Evolutionary conservation across 2,113 vertebrate species (phyloP), one percentile per base, ranked within the genome.

Genomic region (Arenaria interpres): DNA sequence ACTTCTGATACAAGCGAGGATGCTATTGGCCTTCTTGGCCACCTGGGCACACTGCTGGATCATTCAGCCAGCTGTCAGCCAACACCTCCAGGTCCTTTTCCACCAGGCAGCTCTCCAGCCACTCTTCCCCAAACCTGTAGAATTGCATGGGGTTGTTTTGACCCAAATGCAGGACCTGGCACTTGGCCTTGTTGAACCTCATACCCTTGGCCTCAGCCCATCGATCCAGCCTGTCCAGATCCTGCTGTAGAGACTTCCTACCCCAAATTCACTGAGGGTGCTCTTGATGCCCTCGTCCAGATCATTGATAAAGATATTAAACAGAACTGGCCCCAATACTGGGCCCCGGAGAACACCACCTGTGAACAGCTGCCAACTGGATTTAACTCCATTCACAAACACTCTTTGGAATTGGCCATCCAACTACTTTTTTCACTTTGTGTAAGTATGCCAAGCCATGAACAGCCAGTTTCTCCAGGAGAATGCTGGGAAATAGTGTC

Each of bases 221-320:
- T 9, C 4, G 4, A 64, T 66, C 21, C 33, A 83, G 50, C 16
- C 57, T 22, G 43, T 66, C 23, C 20, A 73, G 37, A 59, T 28
- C 45, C 37, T 18, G 24, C 27, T 71, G 32, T 19, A 83, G 33
- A 77, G 9, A 12, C 5, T 64, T 32, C 39, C 25, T 66, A 54
- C 10, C 18, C 51, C 46, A 48, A 74, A 50, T 24, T 50, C 37
- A 54, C 18, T 15, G 23, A 51, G 41, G 11, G 5, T 13, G 3
- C 5, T 19, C 16, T 64, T 6, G 4, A 68, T 69, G 4, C 28
- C 14, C 14, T 69, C 0, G 0, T 50, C n/a, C 11, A 43, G 60
- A 59, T 41, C 2, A 12, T 12, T 24, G 39, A 72, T 48, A 48
- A 76, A 60, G 50, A 7, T 20, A 59, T 35, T 86, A 43, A 77